These are phyloP conservation scores for Silurus asotus DNA, from an alignment of 2,113 vertebrate species.

Conservation along the genomic window DNA sequence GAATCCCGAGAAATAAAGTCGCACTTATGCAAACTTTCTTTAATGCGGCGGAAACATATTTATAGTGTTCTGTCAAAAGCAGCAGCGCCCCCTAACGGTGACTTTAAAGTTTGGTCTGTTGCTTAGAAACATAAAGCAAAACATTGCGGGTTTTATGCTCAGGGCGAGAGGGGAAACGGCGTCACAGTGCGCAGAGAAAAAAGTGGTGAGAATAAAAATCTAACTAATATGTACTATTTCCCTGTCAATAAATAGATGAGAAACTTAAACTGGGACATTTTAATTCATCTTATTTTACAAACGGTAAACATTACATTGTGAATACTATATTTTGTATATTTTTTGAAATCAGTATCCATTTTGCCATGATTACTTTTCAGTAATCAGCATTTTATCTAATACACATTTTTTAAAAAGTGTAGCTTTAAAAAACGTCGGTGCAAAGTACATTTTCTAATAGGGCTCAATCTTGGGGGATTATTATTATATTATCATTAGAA, in stretches of 20 bases:
- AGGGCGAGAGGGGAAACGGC: background rate
- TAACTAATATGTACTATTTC: background rate
- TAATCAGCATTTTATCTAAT: background rate
- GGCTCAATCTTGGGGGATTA: background rate
- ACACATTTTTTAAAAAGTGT: background rate
- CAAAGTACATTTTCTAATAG: background rate
- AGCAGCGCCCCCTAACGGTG: conserved; percentile 25
- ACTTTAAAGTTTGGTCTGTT: conserved; percentile 47
- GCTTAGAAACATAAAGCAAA: conserved; percentile 48
- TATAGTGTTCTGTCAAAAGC: background rate
- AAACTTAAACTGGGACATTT: background rate
- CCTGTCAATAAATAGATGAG: background rate
- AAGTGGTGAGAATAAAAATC: background rate
- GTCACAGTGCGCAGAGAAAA: background rate
- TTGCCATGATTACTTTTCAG: too few relatives aligned
- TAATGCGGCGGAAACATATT: too few relatives aligned
- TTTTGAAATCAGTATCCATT: background rate
- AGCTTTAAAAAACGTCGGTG: background rate
- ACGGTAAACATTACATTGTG: background rate
- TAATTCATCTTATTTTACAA: background rate
- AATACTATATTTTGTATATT: background rate
- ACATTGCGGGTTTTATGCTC: conserved; percentile 2
- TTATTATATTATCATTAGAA: too few relatives aligned
- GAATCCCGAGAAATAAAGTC: too few relatives aligned
- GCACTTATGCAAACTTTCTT: too few relatives aligned